Percentiles rank a stretch among this genome's conserved stretches.
These are phyloP conservation scores for Ecliptopera silaceata DNA, from an alignment of 2,888 invertebrate species.

Conservation along the genomic window DNA sequence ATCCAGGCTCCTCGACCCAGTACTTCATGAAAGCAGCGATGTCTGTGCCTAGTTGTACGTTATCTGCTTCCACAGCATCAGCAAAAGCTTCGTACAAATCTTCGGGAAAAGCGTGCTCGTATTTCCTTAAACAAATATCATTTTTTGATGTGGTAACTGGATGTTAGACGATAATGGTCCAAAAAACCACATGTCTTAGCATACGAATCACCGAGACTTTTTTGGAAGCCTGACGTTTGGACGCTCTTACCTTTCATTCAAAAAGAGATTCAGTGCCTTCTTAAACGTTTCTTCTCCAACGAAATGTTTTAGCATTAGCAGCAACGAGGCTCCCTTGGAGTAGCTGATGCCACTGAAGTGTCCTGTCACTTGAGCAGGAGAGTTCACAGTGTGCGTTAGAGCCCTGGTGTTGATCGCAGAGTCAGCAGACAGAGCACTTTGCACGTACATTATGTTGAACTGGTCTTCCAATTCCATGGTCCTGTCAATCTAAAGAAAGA, in stretches of 20 bases:
- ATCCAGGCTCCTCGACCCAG: constrained; percentile 85
- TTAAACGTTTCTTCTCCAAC: constrained; percentile 81
- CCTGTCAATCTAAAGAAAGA: constrained; percentile 53
- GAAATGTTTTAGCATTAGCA: constrained; percentile 86
- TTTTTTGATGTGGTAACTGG: no score
- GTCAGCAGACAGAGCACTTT: constrained; percentile 81
- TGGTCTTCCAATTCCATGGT: constrained; percentile 85
- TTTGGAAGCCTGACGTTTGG: no score
- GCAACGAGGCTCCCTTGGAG: constrained; percentile 84
- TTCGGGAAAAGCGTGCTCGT: constrained; percentile 62
- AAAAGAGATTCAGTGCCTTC: constrained; percentile 79
- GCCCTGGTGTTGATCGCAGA: constrained; percentile 74
- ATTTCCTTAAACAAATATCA: constrained; percentile 48
- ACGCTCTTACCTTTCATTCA: constrained; percentile 69
- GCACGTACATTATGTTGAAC: constrained; percentile 87
- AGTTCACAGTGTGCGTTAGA: constrained; percentile 82
- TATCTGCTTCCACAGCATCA: constrained; percentile 55
- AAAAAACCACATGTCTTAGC: no score
- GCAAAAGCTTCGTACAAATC: constrained; percentile 61
- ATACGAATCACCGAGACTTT: no score
- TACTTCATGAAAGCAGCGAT: constrained; percentile 59
- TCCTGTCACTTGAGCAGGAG: constrained; percentile 83
- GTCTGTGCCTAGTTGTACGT: constrained; percentile 37
- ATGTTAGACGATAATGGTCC: no score
- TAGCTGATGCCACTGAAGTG: constrained; percentile 88